These are phyloP conservation scores for Scolopax bukidnonensis DNA, from an alignment of 2,797 vertebrate species.

Conservation along the genomic window DNA sequence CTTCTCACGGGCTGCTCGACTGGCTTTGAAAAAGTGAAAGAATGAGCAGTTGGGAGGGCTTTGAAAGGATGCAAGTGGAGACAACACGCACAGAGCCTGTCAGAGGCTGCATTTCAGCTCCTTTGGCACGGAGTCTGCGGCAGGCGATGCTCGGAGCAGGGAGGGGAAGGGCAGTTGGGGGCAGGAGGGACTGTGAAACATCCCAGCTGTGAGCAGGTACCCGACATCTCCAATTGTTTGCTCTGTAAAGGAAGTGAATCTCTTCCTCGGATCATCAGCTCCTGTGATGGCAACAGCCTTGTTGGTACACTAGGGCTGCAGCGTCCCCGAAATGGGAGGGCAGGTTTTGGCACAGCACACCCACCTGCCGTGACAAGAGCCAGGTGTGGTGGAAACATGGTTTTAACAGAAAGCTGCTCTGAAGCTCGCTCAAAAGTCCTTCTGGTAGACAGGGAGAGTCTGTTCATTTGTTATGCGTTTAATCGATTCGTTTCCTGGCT, in stretches of 20 bases:
- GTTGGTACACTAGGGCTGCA: not conserved
- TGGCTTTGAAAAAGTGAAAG: not conserved
- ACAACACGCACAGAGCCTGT: not conserved
- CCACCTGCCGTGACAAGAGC: not conserved
- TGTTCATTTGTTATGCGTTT: not conserved
- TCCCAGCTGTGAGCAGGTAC: slow-evolving; percentile 26
- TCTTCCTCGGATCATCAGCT: not conserved
- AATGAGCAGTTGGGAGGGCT: not conserved
- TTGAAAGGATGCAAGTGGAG: not conserved
- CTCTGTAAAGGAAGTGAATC: not conserved
- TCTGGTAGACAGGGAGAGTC: not conserved
- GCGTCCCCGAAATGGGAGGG: not conserved
- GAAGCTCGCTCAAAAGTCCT: not conserved
- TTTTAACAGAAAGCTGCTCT: not conserved
- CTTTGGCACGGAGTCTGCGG: not conserved
- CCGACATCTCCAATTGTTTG: not conserved
- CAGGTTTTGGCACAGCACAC: not conserved
- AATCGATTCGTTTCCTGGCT: not conserved
- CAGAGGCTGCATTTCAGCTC: slow-evolving; percentile 30
- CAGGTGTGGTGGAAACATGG: not conserved
- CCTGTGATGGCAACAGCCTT: not conserved
- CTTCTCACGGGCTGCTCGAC: not conserved
- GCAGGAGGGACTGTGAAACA: slow-evolving; percentile 19
- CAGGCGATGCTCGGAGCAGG: slow-evolving; percentile 14
- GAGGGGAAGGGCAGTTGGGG: not conserved